phyloP scores from a whole-genome alignment of 2,888 invertebrate species.

The Clostera curtula region DNA sequence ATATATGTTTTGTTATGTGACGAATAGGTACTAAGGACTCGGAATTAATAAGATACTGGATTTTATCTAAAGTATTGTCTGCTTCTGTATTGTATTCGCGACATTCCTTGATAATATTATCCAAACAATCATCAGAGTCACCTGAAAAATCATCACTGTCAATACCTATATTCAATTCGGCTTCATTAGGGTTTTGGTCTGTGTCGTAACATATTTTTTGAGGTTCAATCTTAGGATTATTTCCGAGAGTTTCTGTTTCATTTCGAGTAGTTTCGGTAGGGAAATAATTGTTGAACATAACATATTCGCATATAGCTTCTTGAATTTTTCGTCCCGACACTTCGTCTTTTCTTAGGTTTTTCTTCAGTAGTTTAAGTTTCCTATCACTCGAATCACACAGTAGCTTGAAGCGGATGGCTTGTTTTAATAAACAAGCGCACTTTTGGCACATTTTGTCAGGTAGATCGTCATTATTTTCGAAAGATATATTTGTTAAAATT shows the following conservation, averaged over 20 bases:
- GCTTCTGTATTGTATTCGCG: too few species aligned
- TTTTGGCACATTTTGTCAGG: slow-evolving; percentile 46
- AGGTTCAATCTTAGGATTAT: not conserved
- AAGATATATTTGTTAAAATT: slow-evolving; percentile 36
- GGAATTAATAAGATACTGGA: too few species aligned
- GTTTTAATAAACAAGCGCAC: slow-evolving; percentile 44
- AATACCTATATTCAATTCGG: not conserved
- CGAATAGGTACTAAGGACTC: too few species aligned
- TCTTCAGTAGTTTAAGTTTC: slow-evolving; percentile 23
- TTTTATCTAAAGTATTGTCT: too few species aligned
- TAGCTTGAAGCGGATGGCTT: slow-evolving; percentile 47
- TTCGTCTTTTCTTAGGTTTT: slow-evolving; percentile 8
- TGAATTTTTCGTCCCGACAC: slow-evolving; percentile 16
- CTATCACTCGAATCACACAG: slow-evolving; percentile 46
- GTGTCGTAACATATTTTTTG: not conserved
- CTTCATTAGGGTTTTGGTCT: not conserved
- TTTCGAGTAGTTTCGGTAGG: slow-evolving; percentile 11
- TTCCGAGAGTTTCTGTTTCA: not conserved
- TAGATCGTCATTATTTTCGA: slow-evolving; percentile 36
- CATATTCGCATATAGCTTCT: slow-evolving; percentile 35
- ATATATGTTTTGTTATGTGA: slow-evolving; percentile 1
- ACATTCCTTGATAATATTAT: too few species aligned
- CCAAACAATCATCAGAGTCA: too few species aligned
- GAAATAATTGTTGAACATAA: slow-evolving; percentile 34
- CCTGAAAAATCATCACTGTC: too few species aligned